These are phyloP conservation scores for Gadus macrocephalus DNA, from an alignment of 2,113 vertebrate genomes.

Conservation along the genomic window DNA sequence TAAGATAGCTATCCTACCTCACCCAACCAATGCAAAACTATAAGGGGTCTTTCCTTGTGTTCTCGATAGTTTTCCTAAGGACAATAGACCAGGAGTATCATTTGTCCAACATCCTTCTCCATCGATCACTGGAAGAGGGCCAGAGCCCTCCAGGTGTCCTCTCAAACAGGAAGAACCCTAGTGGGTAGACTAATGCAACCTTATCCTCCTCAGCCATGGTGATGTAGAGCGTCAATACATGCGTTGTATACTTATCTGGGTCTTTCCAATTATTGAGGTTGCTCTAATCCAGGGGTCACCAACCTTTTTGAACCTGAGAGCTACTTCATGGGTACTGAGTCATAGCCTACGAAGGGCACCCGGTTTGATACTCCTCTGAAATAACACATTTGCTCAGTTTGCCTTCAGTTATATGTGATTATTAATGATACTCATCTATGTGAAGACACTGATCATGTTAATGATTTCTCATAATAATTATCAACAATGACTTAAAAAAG, in stretches of 20 bases:
- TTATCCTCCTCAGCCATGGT: slow-evolving; percentile 19
- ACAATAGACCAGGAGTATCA: slow-evolving; percentile 3
- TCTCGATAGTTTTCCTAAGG: background rate
- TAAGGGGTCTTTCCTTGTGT: background rate
- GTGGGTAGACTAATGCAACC: background rate
- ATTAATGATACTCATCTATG: too few species aligned
- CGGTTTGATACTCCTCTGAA: too few species aligned
- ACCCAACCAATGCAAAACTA: background rate
- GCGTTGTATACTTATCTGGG: slow-evolving; percentile 14
- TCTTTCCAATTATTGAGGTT: background rate
- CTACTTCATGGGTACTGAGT: too few species aligned
- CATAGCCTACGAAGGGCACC: too few species aligned
- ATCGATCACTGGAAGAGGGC: background rate
- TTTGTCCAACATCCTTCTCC: background rate
- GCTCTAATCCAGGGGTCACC: slow-evolving; percentile 11
- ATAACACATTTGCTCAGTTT: too few species aligned
- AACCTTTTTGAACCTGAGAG: too few species aligned
- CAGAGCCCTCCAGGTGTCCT: background rate
- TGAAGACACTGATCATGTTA: too few species aligned
- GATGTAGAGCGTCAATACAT: background rate
- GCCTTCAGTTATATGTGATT: too few species aligned
- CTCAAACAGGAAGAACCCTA: background rate
- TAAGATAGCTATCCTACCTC: background rate
- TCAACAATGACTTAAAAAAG: too few species aligned
- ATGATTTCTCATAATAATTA: too few species aligned